Evolutionary conservation across 2,888 invertebrate genomes (phyloP), one percentile per base, ranked within the genome.

Genomic region (Sesamia inferens): DNA sequence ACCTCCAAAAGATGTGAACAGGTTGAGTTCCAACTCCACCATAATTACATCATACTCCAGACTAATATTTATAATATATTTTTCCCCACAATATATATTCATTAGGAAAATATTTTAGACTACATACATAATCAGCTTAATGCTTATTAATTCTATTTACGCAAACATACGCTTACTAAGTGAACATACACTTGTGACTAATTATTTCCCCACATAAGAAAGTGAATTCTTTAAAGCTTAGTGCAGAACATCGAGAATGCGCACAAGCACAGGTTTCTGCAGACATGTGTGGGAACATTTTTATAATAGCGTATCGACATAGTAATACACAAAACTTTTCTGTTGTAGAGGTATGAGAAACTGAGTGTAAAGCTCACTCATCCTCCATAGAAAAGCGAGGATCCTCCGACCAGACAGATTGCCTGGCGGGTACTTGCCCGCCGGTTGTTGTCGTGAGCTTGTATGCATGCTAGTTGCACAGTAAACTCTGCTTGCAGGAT

Each of bases 191-290:
- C 79, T 58, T 74, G 77, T 85, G 84, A 87, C 90, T 91, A 90
- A 92, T 91, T 90, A 91, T 89, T 89, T 88, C 90, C 89, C 89
- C 85, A 84, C 82, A 83, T 90, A 90, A 90, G 91, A 92, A 92
- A 91, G 90, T 88, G 82, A 89, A 88, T 87, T 80, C 66, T 82
- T 59, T 74, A 68, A 85, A 48, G 84, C 81, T 76, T 44, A n/a
- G 83, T 69, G 19, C 11, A 80, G 59, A 72, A 76, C 72, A 67
- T 63, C 2, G 63, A 19, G 67, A 61, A 71, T 77, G 68, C 16
- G 63, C n/a, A 61, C n/a, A 42, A 31, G 47, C 54, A 54, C 58
- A 64, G 47, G 47, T n/a, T n/a, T n/a, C n/a, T n/a, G n/a, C n/a
- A n/a, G n/a, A n/a, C n/a, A n/a, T n/a, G n/a, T n/a, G n/a, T n/a